Evolutionary conservation across 2,888 invertebrate genomes (phyloP).

Genomic region (Andrena bucephala): DNA sequence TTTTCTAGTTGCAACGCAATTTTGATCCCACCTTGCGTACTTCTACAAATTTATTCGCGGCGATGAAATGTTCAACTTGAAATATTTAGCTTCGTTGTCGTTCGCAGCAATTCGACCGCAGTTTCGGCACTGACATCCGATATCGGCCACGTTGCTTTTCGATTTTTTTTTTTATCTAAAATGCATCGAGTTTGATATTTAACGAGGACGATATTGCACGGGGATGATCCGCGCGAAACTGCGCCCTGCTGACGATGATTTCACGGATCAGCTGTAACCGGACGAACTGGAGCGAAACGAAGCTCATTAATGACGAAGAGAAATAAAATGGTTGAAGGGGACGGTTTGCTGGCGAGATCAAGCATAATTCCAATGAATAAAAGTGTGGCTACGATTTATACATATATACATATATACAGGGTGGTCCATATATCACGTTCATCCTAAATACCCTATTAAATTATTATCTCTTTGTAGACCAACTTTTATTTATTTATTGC

Average conservation of each 20-base stretch:
- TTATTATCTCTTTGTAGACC: neutral
- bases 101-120: constrained; percentile 14
- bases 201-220: constrained; percentile 8
- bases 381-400: constrained; percentile 25
- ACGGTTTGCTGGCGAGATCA: constrained; percentile 4
- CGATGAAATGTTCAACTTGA: neutral
- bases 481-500: too few species aligned
- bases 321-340: constrained; percentile 14
- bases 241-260: constrained; percentile 20
- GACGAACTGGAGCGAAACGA: constrained; percentile 26
- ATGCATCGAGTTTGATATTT: constrained; percentile 12
- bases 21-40: neutral
- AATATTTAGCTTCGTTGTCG: constrained; percentile 24
- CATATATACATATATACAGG: constrained; percentile 3
- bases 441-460: neutral
- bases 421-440: too few species aligned
- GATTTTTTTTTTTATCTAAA: constrained; percentile 1
- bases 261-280: constrained; percentile 35
- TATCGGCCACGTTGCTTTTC: constrained; percentile 24
- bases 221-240: constrained; percentile 22
- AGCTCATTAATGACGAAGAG: constrained; percentile 33
- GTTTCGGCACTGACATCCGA: neutral
- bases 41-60: neutral
- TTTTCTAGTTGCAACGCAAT: neutral
- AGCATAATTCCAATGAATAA: constrained; percentile 6